A percentile compares a stretch with the other conserved stretches of the same genome.
These are phyloP conservation scores for Meta bourneti DNA, from an alignment of 2,888 invertebrate species.

Conservation along the genomic window DNA sequence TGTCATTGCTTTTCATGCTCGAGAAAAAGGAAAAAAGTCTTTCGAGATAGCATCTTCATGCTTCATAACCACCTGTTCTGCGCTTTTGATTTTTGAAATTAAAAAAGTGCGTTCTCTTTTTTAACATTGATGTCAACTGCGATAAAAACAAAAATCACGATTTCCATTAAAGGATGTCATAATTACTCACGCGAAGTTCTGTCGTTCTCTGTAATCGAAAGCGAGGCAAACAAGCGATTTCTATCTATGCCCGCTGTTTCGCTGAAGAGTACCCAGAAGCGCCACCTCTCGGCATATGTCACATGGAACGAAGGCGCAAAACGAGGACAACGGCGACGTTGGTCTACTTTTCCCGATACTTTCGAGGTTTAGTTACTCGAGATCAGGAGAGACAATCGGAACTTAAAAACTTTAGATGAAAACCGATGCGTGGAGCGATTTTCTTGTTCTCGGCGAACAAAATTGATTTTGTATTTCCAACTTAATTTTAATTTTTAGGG, in stretches of 20 bases:
- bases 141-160: not conserved
- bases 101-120: not conserved
- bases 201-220: not conserved
- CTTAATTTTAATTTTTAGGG: too few relatives aligned
- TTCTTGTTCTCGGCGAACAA: too few relatives aligned
- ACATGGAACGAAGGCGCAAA: not conserved
- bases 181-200: not conserved
- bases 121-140: not conserved
- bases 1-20: not conserved
- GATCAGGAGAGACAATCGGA: too few relatives aligned
- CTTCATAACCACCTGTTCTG: not conserved
- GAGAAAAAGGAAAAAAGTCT: not conserved
- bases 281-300: not conserved
- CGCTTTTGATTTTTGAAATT: not conserved
- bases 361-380: too few relatives aligned
- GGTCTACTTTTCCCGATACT: too few relatives aligned
- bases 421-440: too few relatives aligned
- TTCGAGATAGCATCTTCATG: not conserved
- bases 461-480: too few relatives aligned
- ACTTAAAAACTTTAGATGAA: too few relatives aligned
- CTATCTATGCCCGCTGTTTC: not conserved
- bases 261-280: not conserved
- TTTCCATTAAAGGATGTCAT: slow-evolving; percentile 1
- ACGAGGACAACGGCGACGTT: not conserved
- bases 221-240: not conserved